phyloP scores from a whole-genome alignment of 2,797 vertebrate genomes.

The Hyperoplus lanceolatus region DNA sequence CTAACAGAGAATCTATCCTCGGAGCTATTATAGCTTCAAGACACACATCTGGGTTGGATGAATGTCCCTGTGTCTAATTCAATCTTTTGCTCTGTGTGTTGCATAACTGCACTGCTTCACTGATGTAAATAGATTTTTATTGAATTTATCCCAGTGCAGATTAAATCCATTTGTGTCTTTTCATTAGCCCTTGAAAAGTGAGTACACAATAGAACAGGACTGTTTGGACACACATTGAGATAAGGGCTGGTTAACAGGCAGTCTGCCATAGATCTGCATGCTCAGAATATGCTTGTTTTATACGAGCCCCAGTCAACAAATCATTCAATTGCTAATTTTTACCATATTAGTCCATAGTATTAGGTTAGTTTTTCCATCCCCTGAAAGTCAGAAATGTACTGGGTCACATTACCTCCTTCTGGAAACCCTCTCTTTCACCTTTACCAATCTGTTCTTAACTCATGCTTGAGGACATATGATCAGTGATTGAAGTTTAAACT shows the following conservation, averaged over 20 bases:
- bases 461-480: constrained; percentile 54
- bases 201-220: constrained; percentile 43
- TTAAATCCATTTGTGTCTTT: constrained; percentile 80
- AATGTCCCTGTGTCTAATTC: constrained; percentile 80
- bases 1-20: constrained; percentile 57
- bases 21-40: constrained; percentile 58
- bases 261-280: constrained; percentile 58
- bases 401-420: constrained; percentile 68
- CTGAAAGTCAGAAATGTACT: constrained; percentile 61
- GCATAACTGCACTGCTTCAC: constrained; percentile 73
- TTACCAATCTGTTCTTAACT: constrained; percentile 57
- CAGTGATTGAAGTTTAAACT: constrained; percentile 54
- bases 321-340: constrained; percentile 68
- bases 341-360: constrained; percentile 78
- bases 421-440: constrained; percentile 74
- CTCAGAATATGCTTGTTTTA: constrained; percentile 64
- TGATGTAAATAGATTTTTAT: constrained; percentile 82
- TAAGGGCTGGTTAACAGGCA: constrained; percentile 35
- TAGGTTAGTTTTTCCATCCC: constrained; percentile 52
- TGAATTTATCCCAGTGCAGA: constrained; percentile 81
- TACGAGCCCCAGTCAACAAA: constrained; percentile 59
- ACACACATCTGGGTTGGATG: constrained; percentile 81
- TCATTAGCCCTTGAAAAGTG: constrained; percentile 74
- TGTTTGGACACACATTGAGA: constrained; percentile 44
- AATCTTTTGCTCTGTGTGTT: constrained; percentile 72